phyloP scores from a whole-genome alignment of 2,797 vertebrate species.

The Euphonia xanthogaster region DNA sequence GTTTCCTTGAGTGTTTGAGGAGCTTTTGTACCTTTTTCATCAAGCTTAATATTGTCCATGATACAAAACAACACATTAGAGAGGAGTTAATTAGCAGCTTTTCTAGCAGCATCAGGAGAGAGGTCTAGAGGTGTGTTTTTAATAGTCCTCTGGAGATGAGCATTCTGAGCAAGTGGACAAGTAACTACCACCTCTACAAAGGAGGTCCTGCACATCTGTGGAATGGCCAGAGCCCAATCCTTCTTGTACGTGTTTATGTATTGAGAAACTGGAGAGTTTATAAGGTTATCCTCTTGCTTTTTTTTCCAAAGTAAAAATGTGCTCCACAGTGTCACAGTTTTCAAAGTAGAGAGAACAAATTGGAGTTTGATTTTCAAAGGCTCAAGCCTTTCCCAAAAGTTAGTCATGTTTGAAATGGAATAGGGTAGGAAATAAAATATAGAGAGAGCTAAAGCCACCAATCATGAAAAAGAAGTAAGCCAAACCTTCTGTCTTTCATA shows the following conservation, averaged over 20 bases:
- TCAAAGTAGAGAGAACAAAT: background rate
- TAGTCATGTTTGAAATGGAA: background rate
- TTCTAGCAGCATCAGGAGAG: background rate
- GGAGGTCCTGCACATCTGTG: background rate
- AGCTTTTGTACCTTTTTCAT: background rate
- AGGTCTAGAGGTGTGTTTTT: background rate
- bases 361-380: background rate
- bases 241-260: background rate
- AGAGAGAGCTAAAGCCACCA: background rate
- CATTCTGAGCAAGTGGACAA: background rate
- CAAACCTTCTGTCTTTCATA: background rate
- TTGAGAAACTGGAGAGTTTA: background rate
- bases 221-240: background rate
- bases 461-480: background rate
- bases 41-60: background rate
- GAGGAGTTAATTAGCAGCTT: background rate
- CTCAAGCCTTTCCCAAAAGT: background rate
- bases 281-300: background rate
- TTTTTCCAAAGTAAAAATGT: background rate
- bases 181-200: background rate
- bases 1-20: background rate
- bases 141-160: background rate
- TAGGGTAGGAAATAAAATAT: background rate
- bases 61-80: background rate
- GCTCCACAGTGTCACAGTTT: background rate